Percentiles rank a stretch among this genome's conserved stretches.
Evolutionary conservation across 2,113 vertebrate genomes (phyloP).

Genomic region (Canis aureus): DNA sequence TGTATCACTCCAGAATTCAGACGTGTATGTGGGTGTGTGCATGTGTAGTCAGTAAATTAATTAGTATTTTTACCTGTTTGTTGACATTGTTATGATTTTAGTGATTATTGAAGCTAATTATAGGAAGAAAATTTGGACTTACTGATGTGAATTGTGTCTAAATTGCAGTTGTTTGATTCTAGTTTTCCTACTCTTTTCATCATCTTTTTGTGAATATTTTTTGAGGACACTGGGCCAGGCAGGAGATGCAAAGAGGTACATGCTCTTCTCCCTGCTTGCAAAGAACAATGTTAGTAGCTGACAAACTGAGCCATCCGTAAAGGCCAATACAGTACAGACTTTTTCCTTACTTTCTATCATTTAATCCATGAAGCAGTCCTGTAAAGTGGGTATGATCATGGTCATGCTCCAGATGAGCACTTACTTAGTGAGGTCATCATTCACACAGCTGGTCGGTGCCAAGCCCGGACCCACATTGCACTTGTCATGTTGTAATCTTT

Average conservation of each 20-base stretch:
- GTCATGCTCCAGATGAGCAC: background rate
- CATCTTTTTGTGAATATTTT: background rate
- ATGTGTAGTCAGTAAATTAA: background rate
- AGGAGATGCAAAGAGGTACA: background rate
- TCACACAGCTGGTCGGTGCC: background rate
- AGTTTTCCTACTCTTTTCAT: background rate
- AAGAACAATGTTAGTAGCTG: too few relatives aligned
- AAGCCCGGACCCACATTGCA: too few relatives aligned
- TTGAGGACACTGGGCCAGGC: background rate
- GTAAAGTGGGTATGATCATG: fast-evolving
- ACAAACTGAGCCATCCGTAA: fast-evolving
- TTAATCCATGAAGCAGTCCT: fast-evolving
- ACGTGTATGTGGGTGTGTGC: background rate
- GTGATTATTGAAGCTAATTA: background rate
- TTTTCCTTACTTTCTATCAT: background rate
- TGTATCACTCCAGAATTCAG: conserved; percentile 25
- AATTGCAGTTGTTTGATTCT: background rate
- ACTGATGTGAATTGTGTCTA: background rate
- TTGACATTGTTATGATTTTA: background rate
- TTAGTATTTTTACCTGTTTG: background rate
- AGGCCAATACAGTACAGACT: too few relatives aligned
- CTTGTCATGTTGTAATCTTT: background rate
- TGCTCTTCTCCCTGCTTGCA: fast-evolving
- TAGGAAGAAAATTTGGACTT: background rate
- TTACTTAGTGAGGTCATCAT: too few relatives aligned